Conservation (phyloP, 2,888 invertebrate species). For the Andrena bicolor region DNA sequence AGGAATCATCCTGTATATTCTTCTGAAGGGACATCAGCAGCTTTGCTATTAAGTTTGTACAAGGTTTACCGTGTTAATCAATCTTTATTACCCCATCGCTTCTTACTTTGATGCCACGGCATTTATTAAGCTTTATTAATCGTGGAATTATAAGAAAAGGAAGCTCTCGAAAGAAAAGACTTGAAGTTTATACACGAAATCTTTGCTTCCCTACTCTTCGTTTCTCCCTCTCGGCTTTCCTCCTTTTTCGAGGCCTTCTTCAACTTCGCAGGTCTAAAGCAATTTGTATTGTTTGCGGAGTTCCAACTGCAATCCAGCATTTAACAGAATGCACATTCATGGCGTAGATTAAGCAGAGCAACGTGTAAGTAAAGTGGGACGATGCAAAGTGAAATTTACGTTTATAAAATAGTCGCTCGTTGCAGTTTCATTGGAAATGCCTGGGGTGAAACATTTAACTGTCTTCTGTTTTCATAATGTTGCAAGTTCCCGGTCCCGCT, state of each 20-base stretch:
- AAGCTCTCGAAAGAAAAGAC: no score
- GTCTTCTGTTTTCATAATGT: background rate
- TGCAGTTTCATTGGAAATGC: background rate
- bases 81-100: background rate
- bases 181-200: no score
- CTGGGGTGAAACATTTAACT: background rate
- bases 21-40: background rate
- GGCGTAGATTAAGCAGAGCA: background rate
- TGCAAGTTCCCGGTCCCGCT: background rate
- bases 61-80: slow-evolving; percentile 1
- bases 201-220: background rate
- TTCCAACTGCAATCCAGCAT: background rate
- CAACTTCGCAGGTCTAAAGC: background rate
- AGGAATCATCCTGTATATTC: no score
- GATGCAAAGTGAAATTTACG: slow-evolving; percentile 1
- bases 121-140: background rate
- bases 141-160: no score
- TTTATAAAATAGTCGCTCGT: background rate
- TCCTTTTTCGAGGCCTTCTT: background rate
- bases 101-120: background rate
- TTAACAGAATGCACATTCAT: background rate
- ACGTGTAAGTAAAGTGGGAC: background rate
- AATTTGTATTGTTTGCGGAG: background rate
- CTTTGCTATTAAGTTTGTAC: background rate
- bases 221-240: background rate